phyloP scores from a whole-genome alignment of 37 sponge, comb jelly and placozoan genomes.

The Mnemiopsis leidyi region DNA sequence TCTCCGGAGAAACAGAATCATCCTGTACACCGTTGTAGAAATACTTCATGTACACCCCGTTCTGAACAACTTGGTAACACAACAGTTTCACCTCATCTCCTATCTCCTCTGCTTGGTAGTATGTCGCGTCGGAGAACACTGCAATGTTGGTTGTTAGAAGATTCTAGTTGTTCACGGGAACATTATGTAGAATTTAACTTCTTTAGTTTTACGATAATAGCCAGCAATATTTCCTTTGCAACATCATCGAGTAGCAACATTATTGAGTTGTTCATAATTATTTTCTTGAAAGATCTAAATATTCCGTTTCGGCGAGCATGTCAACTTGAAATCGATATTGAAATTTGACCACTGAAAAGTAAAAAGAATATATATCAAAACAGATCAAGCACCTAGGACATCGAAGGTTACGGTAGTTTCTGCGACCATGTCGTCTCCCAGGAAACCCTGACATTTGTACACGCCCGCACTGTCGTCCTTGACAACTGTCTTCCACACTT shows the following conservation, averaged over 20 bases:
- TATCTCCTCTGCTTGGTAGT: not conserved
- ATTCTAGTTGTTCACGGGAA: no score
- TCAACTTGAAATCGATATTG: no score
- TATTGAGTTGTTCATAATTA: no score
- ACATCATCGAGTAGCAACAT: no score
- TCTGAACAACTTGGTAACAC: not conserved
- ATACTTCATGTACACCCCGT: not conserved
- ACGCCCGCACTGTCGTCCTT: not conserved
- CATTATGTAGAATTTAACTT: no score
- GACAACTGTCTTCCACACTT: not conserved
- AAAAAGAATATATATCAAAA: no score
- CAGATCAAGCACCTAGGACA: not conserved
- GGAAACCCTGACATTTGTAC: not conserved
- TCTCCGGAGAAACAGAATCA: not conserved
- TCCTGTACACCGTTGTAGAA: not conserved
- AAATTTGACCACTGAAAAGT: no score
- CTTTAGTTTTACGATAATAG: no score
- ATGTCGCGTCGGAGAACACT: not conserved
- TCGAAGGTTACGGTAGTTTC: not conserved
- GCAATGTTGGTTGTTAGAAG: no score
- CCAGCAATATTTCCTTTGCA: no score
- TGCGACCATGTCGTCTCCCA: not conserved
- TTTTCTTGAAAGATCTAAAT: no score
- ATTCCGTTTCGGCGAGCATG: no score
- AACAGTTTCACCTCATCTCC: not conserved